Conservation (phyloP, 2,797 vertebrate species). For the Typhlichthys subterraneus region DNA sequence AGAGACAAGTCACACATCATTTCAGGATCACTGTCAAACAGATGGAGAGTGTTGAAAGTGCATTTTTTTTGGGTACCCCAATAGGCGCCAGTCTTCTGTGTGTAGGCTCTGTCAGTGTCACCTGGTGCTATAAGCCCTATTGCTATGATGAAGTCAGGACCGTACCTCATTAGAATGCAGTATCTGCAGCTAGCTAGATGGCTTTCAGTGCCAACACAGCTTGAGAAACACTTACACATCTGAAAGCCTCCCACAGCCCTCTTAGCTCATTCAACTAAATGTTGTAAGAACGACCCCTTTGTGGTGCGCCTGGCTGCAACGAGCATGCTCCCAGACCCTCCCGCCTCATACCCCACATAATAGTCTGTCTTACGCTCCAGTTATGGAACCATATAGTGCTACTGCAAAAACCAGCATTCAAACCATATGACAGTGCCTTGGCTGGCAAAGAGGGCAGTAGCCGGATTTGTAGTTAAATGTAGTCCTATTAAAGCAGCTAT, state of each 20-base stretch:
- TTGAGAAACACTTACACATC: constrained; percentile 19
- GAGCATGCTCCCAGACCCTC: constrained; percentile 41
- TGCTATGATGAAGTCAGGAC: no score
- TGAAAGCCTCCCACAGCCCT: constrained; percentile 15
- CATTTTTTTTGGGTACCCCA: no score
- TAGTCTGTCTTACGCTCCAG: constrained; percentile 36
- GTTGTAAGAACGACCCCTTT: constrained; percentile 65
- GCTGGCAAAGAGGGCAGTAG: not conserved
- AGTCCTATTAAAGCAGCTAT: constrained; percentile 6
- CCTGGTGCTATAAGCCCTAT: not conserved
- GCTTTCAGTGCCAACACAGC: constrained; percentile 4
- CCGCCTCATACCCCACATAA: constrained; percentile 34
- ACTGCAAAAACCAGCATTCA: constrained; percentile 26
- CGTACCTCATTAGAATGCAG: no score
- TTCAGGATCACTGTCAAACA: constrained; percentile 29
- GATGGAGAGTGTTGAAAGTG: constrained; percentile 10
- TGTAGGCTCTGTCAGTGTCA: not conserved
- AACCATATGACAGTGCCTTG: not conserved
- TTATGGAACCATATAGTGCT: constrained; percentile 48
- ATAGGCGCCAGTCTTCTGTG: not conserved
- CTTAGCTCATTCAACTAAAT: constrained; percentile 29
- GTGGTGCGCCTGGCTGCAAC: constrained; percentile 49
- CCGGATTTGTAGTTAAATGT: constrained; percentile 23
- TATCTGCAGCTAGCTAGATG: not conserved
- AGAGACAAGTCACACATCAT: constrained; percentile 9